Evolutionary conservation across 1,140 invertebrate species (phyloP).

Genomic region (Drosophila aff.): DNA sequence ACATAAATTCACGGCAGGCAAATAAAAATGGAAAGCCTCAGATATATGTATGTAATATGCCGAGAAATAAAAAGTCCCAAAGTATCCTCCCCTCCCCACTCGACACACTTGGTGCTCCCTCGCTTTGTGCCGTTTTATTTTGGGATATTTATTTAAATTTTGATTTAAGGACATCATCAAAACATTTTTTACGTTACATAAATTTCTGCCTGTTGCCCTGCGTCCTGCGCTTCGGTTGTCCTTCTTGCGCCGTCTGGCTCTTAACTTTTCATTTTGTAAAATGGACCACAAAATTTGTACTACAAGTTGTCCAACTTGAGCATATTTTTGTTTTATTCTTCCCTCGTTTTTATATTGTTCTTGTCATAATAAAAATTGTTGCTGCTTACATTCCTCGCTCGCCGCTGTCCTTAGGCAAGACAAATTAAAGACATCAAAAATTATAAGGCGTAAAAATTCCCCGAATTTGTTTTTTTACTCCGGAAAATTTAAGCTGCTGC

Average conservation of each 20-base stretch:
- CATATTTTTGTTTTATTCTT: constrained; percentile 44
- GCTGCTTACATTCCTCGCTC: constrained; percentile 59
- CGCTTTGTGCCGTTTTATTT: constrained; percentile 45
- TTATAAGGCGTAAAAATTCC: constrained; percentile 81
- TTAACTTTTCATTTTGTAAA: constrained; percentile 79
- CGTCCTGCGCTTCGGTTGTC: neutral
- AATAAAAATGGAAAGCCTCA: constrained; percentile 58
- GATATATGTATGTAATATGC: constrained; percentile 50
- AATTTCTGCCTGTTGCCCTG: constrained; percentile 60
- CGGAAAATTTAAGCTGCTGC: constrained; percentile 37
- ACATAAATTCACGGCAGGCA: constrained; percentile 67
- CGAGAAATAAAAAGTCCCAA: constrained; percentile 54
- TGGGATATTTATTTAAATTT: constrained; percentile 80
- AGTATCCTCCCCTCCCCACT: constrained; percentile 1
- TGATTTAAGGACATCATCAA: constrained; percentile 84
- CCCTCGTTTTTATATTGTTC: constrained; percentile 58
- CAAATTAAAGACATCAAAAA: constrained; percentile 82
- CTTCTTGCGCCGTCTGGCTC: constrained; percentile 18
- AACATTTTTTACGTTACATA: constrained; percentile 80
- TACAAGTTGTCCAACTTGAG: constrained; percentile 69
- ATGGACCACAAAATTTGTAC: constrained; percentile 81
- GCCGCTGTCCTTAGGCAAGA: constrained; percentile 56
- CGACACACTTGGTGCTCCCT: neutral
- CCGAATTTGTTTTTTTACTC: constrained; percentile 22
- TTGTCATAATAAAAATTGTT: constrained; percentile 81